phyloP scores from a whole-genome alignment of 2,888 invertebrate genomes.

The Tinea pellionella region DNA sequence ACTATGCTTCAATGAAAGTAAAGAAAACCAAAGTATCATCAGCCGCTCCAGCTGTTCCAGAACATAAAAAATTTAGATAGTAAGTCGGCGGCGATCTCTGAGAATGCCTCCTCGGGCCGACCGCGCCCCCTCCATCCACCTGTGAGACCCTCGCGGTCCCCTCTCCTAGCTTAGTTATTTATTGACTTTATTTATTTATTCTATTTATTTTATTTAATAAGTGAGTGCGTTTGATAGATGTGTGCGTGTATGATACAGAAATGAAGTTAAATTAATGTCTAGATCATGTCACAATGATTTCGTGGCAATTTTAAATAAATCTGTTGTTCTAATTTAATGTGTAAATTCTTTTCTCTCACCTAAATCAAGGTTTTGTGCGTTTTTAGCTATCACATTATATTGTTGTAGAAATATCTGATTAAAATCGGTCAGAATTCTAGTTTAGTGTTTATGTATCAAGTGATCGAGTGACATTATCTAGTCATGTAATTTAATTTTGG shows the following conservation, averaged over 20 bases:
- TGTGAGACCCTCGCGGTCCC: conserved; percentile 55
- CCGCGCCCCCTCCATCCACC: conserved; percentile 52
- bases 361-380: conserved; percentile 58
- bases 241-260: conserved; percentile 61
- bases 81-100: conserved; percentile 36
- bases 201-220: conserved; percentile 72
- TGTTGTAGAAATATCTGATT: conserved; percentile 24
- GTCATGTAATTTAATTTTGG: conserved; percentile 62
- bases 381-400: conserved; percentile 18
- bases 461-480: conserved; percentile 66
- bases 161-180: conserved; percentile 69
- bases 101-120: conserved; percentile 31
- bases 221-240: conserved; percentile 65
- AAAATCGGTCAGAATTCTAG: conserved; percentile 64
- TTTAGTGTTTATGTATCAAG: conserved; percentile 37
- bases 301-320: conserved; percentile 70
- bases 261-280: conserved; percentile 69
- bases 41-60: conserved; percentile 53
- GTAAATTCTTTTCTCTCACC: conserved; percentile 59
- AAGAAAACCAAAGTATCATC: conserved; percentile 66
- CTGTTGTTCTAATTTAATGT: conserved; percentile 63
- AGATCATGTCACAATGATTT: conserved; percentile 69
- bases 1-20: conserved; percentile 54
- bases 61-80: conserved; percentile 70
- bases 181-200: conserved; percentile 69